Conservation (phyloP, 1,140 invertebrate species). For the Portunus trituberculatus region DNA sequence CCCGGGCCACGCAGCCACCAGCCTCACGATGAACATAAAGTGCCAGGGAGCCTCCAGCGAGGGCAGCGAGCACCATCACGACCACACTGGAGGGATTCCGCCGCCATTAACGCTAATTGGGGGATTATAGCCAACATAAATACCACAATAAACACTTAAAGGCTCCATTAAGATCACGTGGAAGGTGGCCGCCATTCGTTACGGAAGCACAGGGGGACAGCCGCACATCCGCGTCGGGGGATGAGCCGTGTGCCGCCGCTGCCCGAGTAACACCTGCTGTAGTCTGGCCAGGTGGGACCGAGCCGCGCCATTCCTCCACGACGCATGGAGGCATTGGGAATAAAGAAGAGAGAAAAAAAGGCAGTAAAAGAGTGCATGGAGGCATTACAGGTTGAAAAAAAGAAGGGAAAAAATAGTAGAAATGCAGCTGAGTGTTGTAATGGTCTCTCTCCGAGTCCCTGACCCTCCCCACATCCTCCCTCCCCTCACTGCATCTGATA, state of each 20-base stretch:
- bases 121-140: constrained; percentile 35
- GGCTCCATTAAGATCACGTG: constrained; percentile 28
- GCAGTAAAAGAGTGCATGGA: too few species aligned
- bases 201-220: neutral
- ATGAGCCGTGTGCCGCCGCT: neutral
- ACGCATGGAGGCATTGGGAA: too few species aligned
- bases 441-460: too few species aligned
- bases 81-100: neutral
- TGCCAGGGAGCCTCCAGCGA: neutral
- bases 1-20: neutral
- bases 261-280: too few species aligned
- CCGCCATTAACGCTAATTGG: constrained; percentile 26
- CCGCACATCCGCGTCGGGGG: neutral
- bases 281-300: too few species aligned
- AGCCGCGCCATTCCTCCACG: too few species aligned
- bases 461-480: too few species aligned
- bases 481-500: too few species aligned
- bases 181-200: neutral
- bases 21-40: neutral
- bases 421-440: too few species aligned
- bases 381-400: too few species aligned
- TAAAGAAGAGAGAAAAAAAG: too few species aligned
- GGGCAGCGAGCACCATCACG: neutral
- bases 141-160: constrained; percentile 49
- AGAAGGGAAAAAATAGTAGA: too few species aligned